phyloP scores from a whole-genome alignment of 2,113 vertebrate genomes.

The Raphicerus campestris region DNA sequence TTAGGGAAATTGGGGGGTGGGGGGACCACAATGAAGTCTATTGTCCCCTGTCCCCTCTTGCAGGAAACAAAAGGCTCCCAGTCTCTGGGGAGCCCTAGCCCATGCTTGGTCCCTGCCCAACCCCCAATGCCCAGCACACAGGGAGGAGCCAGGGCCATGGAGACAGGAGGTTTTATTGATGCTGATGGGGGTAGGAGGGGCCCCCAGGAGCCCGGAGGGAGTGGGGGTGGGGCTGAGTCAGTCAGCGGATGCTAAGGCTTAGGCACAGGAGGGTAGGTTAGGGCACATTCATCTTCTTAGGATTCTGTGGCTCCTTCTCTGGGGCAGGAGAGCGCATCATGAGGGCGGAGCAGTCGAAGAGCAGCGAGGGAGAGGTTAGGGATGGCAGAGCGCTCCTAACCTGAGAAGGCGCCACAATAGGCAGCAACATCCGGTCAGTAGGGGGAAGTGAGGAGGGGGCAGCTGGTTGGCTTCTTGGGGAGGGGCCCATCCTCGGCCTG shows the following conservation, averaged over 20 bases:
- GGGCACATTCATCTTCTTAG: slow-evolving; percentile 66
- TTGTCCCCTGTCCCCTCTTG: slow-evolving; percentile 63
- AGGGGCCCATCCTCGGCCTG: slow-evolving; percentile 4
- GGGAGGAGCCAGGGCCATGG: slow-evolving; percentile 68
- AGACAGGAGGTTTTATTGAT: slow-evolving; percentile 72
- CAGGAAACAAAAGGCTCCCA: slow-evolving; percentile 65
- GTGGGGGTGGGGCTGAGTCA: slow-evolving; percentile 44
- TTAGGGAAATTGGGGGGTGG: slow-evolving; percentile 67
- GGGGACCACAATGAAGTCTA: slow-evolving; percentile 62
- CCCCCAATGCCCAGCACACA: slow-evolving; percentile 60
- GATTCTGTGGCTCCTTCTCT: slow-evolving; percentile 47
- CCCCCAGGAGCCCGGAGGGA: slow-evolving; percentile 29
- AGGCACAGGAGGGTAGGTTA: slow-evolving; percentile 55
- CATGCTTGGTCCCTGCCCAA: slow-evolving; percentile 47
- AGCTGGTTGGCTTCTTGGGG: not conserved
- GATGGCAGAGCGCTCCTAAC: slow-evolving; percentile 41
- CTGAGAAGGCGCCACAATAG: slow-evolving; percentile 60
- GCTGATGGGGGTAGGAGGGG: slow-evolving; percentile 61
- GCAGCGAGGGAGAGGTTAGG: slow-evolving; percentile 55
- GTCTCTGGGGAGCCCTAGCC: slow-evolving; percentile 56
- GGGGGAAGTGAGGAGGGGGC: not conserved
- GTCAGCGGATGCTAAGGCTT: slow-evolving; percentile 62
- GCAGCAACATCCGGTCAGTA: slow-evolving; percentile 51
- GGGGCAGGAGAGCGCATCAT: slow-evolving; percentile 31
- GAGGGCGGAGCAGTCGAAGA: slow-evolving; percentile 28